Conservation (phyloP, 2,797 vertebrate genomes). For the Trachops cirrhosus region DNA sequence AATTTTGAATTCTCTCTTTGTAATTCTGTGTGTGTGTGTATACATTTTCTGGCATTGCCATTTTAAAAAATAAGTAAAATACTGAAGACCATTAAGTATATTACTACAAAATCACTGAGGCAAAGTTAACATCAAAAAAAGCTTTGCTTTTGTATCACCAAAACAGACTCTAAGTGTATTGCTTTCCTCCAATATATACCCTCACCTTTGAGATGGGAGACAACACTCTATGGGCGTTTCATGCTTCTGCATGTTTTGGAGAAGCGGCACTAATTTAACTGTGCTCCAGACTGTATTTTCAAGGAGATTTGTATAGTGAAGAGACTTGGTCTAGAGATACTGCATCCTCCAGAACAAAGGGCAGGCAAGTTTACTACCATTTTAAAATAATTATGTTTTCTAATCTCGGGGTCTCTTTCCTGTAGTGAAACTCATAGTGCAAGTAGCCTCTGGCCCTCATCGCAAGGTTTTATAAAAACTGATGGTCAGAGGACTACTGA, state of each 20-base stretch:
- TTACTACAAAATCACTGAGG: neutral
- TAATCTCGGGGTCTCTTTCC: neutral
- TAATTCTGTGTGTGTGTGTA: neutral
- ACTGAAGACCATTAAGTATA: neutral
- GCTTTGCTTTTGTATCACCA: neutral
- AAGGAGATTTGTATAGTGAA: neutral
- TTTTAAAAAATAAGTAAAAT: neutral
- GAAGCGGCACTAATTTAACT: neutral
- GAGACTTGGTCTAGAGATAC: neutral
- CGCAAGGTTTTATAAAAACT: neutral
- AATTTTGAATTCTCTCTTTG: neutral
- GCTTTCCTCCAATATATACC: neutral
- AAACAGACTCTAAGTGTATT: neutral
- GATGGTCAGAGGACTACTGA: neutral
- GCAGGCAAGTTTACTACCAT: neutral
- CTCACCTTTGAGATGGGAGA: neutral
- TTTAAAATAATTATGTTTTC: neutral
- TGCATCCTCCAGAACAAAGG: neutral
- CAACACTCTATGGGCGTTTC: neutral
- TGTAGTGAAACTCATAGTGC: neutral
- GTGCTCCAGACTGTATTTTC: neutral
- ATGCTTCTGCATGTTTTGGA: neutral
- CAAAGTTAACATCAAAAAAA: neutral
- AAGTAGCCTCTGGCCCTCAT: neutral
- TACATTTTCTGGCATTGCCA: neutral